These are phyloP conservation scores for Pristionchus japonicus DNA, from an alignment of 2,888 invertebrate species.

Conservation along the genomic window DNA sequence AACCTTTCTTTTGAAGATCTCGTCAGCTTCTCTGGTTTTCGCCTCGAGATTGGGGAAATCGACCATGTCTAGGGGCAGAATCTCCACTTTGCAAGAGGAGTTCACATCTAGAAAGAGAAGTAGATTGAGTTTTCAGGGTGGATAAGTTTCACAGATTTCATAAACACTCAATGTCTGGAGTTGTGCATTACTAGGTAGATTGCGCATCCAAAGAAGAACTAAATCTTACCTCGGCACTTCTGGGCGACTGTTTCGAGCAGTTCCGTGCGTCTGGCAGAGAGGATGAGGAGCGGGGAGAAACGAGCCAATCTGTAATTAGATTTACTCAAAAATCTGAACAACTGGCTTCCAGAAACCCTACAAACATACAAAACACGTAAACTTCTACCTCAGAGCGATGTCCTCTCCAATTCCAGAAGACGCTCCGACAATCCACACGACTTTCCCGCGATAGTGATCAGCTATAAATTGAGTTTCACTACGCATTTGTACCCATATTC, in stretches of 20 bases:
- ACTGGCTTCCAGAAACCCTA: too few species aligned
- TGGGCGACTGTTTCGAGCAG: slow-evolving; percentile 20
- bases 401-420: slow-evolving; percentile 45
- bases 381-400: slow-evolving; percentile 23
- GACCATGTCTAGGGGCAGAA: slow-evolving; percentile 29
- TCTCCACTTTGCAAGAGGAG: slow-evolving; percentile 11
- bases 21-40: slow-evolving; percentile 25
- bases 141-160: not conserved
- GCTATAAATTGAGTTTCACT: not conserved
- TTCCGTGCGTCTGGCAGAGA: not conserved
- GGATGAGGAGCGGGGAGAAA: slow-evolving; percentile 28
- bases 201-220: not conserved
- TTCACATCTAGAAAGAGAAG: slow-evolving; percentile 5
- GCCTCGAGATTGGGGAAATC: not conserved
- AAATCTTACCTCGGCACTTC: slow-evolving; percentile 32
- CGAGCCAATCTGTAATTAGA: not conserved
- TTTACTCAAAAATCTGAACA: not conserved
- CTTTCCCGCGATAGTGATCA: slow-evolving; percentile 30
- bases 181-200: not conserved
- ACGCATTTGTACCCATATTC: not conserved
- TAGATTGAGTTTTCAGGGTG: too few species aligned
- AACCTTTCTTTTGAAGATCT: slow-evolving; percentile 26
- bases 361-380: too few species aligned
- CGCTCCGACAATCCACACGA: slow-evolving; percentile 41
- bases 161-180: not conserved